A percentile compares a stretch with the other conserved stretches of the same genome.
Conservation (phyloP, 2,888 invertebrate species). For the Chrysolina haemoptera region DNA sequence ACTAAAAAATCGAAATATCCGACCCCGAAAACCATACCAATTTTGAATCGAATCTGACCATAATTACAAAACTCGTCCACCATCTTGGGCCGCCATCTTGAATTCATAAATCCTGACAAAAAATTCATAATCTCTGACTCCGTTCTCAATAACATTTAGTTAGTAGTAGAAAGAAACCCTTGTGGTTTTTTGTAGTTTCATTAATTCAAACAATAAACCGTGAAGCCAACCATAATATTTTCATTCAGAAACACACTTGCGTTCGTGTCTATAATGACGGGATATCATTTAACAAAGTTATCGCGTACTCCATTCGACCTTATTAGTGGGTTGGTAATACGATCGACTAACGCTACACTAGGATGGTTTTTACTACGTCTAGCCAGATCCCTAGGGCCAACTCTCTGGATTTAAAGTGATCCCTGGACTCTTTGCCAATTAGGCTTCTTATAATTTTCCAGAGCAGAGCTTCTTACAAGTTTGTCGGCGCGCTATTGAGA, state of each 20-base stretch:
- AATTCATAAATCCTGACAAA: no score
- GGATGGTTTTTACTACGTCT: conserved; percentile 60
- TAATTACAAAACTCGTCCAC: no score
- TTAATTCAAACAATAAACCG: not conserved
- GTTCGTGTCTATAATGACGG: conserved; percentile 42
- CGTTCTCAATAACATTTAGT: no score
- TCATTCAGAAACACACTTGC: conserved; percentile 34
- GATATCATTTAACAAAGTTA: conserved; percentile 59
- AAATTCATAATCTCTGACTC: no score
- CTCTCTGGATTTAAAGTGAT: conserved; percentile 60
- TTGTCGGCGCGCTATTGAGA: conserved; percentile 15
- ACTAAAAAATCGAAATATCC: no score
- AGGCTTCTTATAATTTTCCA: conserved; percentile 46
- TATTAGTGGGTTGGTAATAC: conserved; percentile 61
- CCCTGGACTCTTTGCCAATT: conserved; percentile 60
- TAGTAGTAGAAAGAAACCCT: no score
- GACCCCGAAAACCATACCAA: no score
- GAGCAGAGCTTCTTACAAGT: conserved; percentile 22
- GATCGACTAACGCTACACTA: conserved; percentile 58
- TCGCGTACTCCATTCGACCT: conserved; percentile 54
- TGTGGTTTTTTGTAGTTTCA: no score
- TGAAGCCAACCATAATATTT: not conserved
- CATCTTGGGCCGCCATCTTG: no score
- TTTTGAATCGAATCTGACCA: no score
- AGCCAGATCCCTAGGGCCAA: conserved; percentile 52